Evolutionary conservation across 2,113 vertebrate genomes (phyloP).

Genomic region (Cisticola juncidis): DNA sequence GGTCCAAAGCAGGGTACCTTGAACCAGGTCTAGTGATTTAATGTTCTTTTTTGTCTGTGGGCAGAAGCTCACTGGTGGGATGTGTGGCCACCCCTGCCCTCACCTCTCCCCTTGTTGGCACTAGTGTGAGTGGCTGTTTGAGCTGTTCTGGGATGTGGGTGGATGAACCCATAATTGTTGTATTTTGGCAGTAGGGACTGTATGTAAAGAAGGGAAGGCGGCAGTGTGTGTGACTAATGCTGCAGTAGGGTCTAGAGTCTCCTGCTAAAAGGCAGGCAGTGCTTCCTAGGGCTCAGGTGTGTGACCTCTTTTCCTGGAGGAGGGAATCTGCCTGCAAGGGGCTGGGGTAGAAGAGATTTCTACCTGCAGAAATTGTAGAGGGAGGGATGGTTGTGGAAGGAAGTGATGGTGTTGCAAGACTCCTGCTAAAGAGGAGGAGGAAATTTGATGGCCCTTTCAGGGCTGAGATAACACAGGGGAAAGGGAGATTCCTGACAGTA

Average conservation of each 20-base stretch:
- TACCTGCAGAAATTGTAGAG: not conserved
- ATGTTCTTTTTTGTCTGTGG: not conserved
- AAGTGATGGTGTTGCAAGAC: not conserved
- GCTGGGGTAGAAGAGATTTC: not conserved
- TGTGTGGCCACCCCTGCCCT: not conserved
- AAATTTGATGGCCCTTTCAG: not conserved
- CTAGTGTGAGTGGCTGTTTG: not conserved
- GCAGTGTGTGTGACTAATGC: conserved; percentile 43
- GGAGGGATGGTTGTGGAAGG: conserved; percentile 18
- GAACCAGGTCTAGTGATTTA: not conserved
- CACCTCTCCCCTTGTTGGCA: not conserved
- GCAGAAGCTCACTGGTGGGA: not conserved
- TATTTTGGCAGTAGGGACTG: conserved; percentile 48
- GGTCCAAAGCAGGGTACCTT: not conserved
- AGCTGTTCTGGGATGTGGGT: conserved; percentile 9
- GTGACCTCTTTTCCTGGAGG: conserved; percentile 1
- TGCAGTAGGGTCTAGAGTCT: conserved; percentile 35
- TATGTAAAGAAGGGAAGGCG: conserved; percentile 45
- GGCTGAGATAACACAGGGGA: not conserved
- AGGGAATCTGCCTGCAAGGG: conserved; percentile 1
- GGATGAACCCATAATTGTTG: not conserved
- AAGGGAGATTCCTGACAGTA: not conserved
- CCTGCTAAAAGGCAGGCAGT: conserved; percentile 31
- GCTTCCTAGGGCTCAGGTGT: not conserved
- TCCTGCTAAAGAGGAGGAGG: not conserved